These are phyloP conservation scores for Brachyhypopomus occidentalis DNA, from an alignment of 2,113 vertebrate species.

Conservation along the genomic window DNA sequence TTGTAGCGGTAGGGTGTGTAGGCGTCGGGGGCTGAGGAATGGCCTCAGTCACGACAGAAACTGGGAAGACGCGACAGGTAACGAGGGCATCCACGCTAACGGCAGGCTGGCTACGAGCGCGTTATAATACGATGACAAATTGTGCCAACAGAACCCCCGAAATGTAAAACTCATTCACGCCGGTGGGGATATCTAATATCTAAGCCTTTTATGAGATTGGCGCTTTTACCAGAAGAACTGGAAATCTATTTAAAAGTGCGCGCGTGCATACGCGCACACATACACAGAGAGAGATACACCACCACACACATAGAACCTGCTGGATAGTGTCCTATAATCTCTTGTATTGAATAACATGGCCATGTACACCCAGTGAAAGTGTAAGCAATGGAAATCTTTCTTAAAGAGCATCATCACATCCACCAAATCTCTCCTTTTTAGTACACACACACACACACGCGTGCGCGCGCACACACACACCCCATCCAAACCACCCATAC, in stretches of 20 bases:
- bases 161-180: constrained; percentile 11
- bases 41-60: constrained; percentile 60
- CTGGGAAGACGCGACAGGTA: constrained; percentile 51
- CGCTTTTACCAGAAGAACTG: constrained; percentile 11
- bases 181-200: background rate
- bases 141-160: background rate
- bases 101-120: background rate
- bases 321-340: constrained; percentile 37
- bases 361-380: background rate
- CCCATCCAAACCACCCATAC: constrained; percentile 27
- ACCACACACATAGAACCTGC: constrained; percentile 15
- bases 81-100: constrained; percentile 11
- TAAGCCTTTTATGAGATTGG: constrained; percentile 29
- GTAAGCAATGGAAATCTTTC: constrained; percentile 2
- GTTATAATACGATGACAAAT: background rate
- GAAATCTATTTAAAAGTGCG: constrained; percentile 16
- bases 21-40: constrained; percentile 51
- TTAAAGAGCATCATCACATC: constrained; percentile 15
- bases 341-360: background rate
- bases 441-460: constrained; percentile 32
- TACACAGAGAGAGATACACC: constrained; percentile 14
- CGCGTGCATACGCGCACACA: constrained; percentile 13
- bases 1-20: constrained; percentile 40
- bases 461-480: background rate
- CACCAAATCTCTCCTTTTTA: constrained; percentile 22